A percentile compares a stretch with the other conserved stretches of the same genome.
Conservation (phyloP, 2,888 invertebrate species). For the Macrophya alboannulata region DNA sequence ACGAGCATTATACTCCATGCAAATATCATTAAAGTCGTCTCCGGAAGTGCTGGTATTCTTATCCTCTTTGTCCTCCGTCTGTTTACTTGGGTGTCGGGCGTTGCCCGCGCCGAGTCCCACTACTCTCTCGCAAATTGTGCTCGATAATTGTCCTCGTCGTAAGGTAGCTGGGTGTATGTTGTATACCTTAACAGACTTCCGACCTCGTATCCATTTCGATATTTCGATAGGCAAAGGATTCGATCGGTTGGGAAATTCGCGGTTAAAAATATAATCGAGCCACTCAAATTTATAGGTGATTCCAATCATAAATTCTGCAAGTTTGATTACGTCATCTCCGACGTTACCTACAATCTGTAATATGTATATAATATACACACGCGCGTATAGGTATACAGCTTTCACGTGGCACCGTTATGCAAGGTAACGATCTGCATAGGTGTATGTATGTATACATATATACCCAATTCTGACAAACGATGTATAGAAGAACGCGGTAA, state of each 20-base stretch:
- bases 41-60: constrained; percentile 26
- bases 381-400: neutral
- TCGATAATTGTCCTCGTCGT: neutral
- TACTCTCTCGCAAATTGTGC: neutral
- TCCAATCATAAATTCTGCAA: neutral
- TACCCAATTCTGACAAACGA: neutral
- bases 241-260: neutral
- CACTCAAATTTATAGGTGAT: neutral
- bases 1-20: neutral
- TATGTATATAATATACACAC: too few relatives aligned
- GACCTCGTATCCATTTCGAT: constrained; percentile 6
- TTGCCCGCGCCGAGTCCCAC: neutral
- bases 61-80: constrained; percentile 16
- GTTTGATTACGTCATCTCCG: constrained; percentile 16
- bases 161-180: neutral
- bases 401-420: constrained; percentile 39
- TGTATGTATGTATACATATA: neutral
- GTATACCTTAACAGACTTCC: neutral
- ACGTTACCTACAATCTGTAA: neutral
- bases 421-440: constrained; percentile 16
- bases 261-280: neutral
- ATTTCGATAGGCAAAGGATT: neutral
- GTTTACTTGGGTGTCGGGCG: neutral
- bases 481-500: neutral
- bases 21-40: constrained; percentile 38